Conservation (phyloP, 2,113 vertebrate genomes). For the Megaleporinus macrocephalus region DNA sequence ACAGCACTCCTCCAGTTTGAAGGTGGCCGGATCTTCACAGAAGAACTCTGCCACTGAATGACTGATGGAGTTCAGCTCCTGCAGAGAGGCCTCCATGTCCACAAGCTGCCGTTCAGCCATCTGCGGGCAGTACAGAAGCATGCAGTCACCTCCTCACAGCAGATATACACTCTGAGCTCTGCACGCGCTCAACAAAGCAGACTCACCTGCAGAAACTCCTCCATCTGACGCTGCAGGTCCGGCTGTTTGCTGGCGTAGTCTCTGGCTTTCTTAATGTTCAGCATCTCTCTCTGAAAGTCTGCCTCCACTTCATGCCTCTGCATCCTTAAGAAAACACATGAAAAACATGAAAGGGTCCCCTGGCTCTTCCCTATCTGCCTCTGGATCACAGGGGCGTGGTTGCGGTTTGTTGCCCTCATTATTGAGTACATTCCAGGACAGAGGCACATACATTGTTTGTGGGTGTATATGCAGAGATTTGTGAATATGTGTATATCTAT, state of each 20-base stretch:
- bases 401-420: no score
- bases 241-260: slow-evolving; percentile 62
- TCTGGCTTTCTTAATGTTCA: slow-evolving; percentile 71
- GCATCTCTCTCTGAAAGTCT: slow-evolving; percentile 71
- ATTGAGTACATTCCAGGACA: no score
- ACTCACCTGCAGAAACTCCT: slow-evolving; percentile 71
- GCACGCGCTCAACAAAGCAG: background rate
- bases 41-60: slow-evolving; percentile 74
- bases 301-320: slow-evolving; percentile 74
- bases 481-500: no score
- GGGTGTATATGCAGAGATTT: no score
- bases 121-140: slow-evolving; percentile 51
- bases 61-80: slow-evolving; percentile 63
- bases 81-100: slow-evolving; percentile 61
- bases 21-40: slow-evolving; percentile 77
- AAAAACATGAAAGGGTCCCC: no score
- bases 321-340: slow-evolving; percentile 59
- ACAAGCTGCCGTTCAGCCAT: slow-evolving; percentile 68
- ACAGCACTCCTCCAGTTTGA: slow-evolving; percentile 80
- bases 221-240: slow-evolving; percentile 68
- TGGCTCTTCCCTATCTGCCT: no score
- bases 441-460: no score
- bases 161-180: background rate
- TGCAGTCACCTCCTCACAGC: background rate
- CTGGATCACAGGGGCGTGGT: no score